These are phyloP conservation scores for Actinernus sp. DNA, from an alignment of 92 coral and sea anemone genomes.

Conservation along the genomic window DNA sequence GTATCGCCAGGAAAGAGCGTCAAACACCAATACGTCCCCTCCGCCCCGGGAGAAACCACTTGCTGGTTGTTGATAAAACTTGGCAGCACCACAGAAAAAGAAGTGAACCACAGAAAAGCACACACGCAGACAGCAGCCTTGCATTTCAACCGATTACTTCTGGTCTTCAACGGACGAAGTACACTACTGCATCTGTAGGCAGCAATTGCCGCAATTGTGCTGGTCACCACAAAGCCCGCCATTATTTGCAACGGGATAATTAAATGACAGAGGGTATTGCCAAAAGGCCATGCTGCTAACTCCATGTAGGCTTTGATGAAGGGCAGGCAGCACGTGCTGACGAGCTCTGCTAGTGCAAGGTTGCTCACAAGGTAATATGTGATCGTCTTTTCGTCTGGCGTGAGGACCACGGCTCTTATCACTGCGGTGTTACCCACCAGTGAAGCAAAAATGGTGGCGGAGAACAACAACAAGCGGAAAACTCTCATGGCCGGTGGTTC, in stretches of 20 bases:
- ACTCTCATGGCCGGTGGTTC: conserved; percentile 6
- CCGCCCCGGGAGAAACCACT: background rate
- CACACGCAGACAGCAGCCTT: background rate
- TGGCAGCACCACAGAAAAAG: conserved; percentile 18
- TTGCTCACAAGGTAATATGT: conserved; percentile 28
- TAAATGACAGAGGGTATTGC: conserved; percentile 17
- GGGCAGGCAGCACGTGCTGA: conserved; percentile 32
- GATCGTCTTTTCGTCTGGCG: conserved; percentile 6
- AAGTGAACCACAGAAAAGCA: conserved; percentile 4
- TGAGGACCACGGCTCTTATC: conserved; percentile 21
- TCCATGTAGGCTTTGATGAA: conserved; percentile 20
- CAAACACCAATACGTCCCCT: conserved; percentile 28
- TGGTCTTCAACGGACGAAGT: background rate
- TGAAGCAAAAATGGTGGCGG: conserved; percentile 18
- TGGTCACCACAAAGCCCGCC: conserved; percentile 28
- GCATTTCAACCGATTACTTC: background rate
- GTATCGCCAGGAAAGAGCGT: conserved; percentile 24
- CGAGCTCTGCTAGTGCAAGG: conserved; percentile 32
- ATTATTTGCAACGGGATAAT: conserved; percentile 18
- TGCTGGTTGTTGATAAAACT: conserved; percentile 12
- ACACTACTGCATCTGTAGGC: conserved; percentile 8
- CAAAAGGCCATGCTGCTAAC: conserved; percentile 24
- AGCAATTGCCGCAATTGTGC: conserved; percentile 19
- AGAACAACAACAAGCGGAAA: conserved; percentile 8
- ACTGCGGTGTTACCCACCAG: conserved; percentile 20